phyloP scores from a whole-genome alignment of 2,797 vertebrate genomes.

The Percopsis omiscomaycus region DNA sequence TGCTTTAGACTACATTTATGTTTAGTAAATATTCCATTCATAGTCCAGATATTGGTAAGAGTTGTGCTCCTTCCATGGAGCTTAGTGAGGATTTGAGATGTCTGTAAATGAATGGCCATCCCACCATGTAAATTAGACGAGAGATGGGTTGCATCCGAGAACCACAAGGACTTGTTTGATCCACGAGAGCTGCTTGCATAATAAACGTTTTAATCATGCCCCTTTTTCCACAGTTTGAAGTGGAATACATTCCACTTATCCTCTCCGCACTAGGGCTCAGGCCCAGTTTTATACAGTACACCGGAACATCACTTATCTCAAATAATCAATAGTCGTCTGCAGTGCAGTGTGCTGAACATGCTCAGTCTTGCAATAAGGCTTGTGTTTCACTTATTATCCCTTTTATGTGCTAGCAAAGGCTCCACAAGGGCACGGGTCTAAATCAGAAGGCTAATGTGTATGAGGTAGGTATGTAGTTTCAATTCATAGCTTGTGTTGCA shows the following conservation, averaged over 20 bases:
- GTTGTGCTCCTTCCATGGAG: conserved; percentile 26
- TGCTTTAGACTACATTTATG: conserved; percentile 8
- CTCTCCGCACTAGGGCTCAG: neutral
- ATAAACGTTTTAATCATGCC: conserved; percentile 24
- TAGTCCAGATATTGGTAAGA: neutral
- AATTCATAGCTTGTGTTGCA: conserved; percentile 24
- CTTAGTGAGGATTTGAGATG: conserved; percentile 31
- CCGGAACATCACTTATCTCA: conserved; percentile 22
- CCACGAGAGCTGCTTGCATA: conserved; percentile 19
- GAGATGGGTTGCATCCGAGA: conserved; percentile 42
- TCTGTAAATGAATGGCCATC: conserved; percentile 27
- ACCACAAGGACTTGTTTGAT: conserved; percentile 36
- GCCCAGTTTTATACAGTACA: neutral
- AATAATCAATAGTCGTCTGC: conserved; percentile 32
- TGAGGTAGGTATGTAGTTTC: conserved; percentile 10
- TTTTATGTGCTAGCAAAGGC: conserved; percentile 29
- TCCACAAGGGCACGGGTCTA: conserved; percentile 30
- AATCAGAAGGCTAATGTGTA: conserved; percentile 7
- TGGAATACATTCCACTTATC: conserved; percentile 8
- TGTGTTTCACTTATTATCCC: conserved; percentile 35
- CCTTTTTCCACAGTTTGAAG: conserved; percentile 22
- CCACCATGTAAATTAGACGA: conserved; percentile 40
- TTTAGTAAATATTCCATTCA: conserved; percentile 4
- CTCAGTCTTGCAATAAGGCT: conserved; percentile 13
- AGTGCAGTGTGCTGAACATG: conserved; percentile 15